Base-by-base conservation (phyloP, 2,797 vertebrate species). In the Myotis planiceps region DNA sequence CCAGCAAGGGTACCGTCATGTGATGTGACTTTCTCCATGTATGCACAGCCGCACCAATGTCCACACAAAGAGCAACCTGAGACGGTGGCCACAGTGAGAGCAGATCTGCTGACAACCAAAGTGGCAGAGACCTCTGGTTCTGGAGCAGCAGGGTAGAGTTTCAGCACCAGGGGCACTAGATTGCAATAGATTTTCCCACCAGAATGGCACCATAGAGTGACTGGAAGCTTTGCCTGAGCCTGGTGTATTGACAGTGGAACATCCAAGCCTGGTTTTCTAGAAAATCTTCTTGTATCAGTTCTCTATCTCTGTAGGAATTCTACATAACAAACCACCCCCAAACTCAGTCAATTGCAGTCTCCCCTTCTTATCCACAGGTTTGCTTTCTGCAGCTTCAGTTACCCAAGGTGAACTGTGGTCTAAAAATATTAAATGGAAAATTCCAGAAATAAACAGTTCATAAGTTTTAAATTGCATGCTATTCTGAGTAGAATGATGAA, bases 201-300 rank as follows among this genome's bases (percentile, higher is more conserved):
- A 29, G 16, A 82, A 15, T 55, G 6, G 23, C 27, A 37, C 12
- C 9, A 14, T 8, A 74, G 14, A 42, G 55, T 13, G 23, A 69
- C 37, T 14, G 25, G 29, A 66, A 68, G 42, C 6, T 78, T 68
- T 63, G 55, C 16, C 23, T 87, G 12, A 13, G 16, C 63, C 3
- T 23, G 4, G 15, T 74, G 7, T 63, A 81, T 29, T 63, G 23
- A 49, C 27, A 45, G 10, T 34, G 37, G 37, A 34, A 37, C n/a
- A 53, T 19, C 27, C 25, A 69, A 66, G 45, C 19, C n/a, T 60
- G 18, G 5, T 51, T 37, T 32, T 68, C 49, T 39, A 92, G 76
- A 68, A 94, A 87, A 90, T 68, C 60, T 88, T 76, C 37, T 92
- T 72, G 29, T 23, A 49, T 87, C 65, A 47, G 2, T 68, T 93